Base-by-base conservation (phyloP, 1,140 invertebrate species). In the Phocides pigmalion region DNA sequence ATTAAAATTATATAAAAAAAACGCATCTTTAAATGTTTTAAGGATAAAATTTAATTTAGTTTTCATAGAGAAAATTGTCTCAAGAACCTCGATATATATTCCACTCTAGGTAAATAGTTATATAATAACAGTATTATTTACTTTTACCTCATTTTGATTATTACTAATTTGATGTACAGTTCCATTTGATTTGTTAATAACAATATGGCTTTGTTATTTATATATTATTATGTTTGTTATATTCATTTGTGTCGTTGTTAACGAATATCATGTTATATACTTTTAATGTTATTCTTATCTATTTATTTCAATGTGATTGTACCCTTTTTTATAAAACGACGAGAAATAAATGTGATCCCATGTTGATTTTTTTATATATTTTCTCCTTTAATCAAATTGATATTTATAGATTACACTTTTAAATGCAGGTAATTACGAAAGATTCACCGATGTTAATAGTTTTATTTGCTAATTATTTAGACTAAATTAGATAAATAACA, bases 141-240 rank as follows among this genome's bases (percentile, higher is more conserved):
- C 4, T 64, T 44, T 32, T 71, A 62, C 65, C 65, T 71, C 65
- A 62, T 64, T 66, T 19, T 62, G 64, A 22, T 49, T 5, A 25
- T 14, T 49, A 49, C 19, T 41, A 22, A 22, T 14, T 41, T 22
- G 19, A 44, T 15, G 9, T 41, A 35, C 16, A 41, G 17, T 20
- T 54, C 5, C 1, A 11, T 41, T 20, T 15, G n/a, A n/a, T 25
- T 58, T 41, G 20, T 19, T 15, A n/a, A 22, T 22, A 22, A 2
- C 9, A 35, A n/a, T 0, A n/a, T 8, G 2, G 9, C 25, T n/a
- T 35, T 35, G 35, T 39, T 9, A 39, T 39, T 14, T 4, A 14
- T 14, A 1, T 8, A 22, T 22, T 22, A 3, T 3, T 39, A 14
- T 39, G 9, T 32, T 32, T 32, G 1, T 32, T 1, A 11, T n/a